Evolutionary conservation across 2,888 invertebrate species (phyloP), one percentile per base, ranked within the genome.

Genomic region (Limenitis camilla): DNA sequence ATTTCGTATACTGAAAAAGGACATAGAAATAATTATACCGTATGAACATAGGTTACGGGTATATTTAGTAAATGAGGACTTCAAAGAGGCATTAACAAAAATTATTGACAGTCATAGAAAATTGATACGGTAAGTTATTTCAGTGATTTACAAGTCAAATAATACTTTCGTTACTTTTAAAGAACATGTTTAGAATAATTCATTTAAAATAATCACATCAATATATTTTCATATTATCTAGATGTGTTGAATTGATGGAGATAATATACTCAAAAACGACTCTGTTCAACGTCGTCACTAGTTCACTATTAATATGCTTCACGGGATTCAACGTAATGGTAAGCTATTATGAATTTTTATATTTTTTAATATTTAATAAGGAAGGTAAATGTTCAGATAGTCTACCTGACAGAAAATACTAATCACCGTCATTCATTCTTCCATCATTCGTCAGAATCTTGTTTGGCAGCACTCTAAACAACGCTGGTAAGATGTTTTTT

Each of bases 251-350:
- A 39, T 57, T 76, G 55, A 57, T 81, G 30, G 76, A 79, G 41
- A 53, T 44, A 3, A 66, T 73, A 35, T 76, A 68, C 55, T 68
- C 73, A 0, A 73, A 70, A 55, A 73, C 77, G 0, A 71, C 69
- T 42, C 65, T 81, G 6, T 67, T 68, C 8, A 78, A 79, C 44
- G 69, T 75, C 0, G 45, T 71, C 9, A 67, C 68, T 0, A 77
- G 81, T 48, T 74, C 78, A 1, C 52, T 79, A 27, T 65, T 75
- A 2, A 74, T 81, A 49, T 81, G 81, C 48, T 65, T 72, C 5
- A 63, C 73, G 5, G 78, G 75, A 5, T 78, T 81, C 41, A 81
- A 81, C 58, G 56, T 75, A 0, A 64, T 66, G 71, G 79, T 80
- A 63, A 36, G 44, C 31, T 5, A 32, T 19, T 0, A 19, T 19